A percentile compares a stretch with the other conserved stretches of the same genome.
phyloP scores from a whole-genome alignment of 2,797 vertebrate species.

The Sarcophilus harrisii region DNA sequence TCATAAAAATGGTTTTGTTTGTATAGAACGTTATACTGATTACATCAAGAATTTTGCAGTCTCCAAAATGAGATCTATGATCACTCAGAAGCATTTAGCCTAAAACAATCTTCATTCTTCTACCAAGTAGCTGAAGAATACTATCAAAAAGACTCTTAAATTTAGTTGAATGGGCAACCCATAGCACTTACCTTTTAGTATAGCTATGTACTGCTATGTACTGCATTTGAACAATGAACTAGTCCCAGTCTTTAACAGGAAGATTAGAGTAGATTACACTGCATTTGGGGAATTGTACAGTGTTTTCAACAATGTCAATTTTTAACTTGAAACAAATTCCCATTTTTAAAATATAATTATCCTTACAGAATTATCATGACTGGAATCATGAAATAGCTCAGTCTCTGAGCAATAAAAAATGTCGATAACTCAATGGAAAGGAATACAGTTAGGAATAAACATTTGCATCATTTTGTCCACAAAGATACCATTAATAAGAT shows the following conservation, averaged over 20 bases:
- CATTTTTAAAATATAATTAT: background rate
- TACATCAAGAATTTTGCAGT: background rate
- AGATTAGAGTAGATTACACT: background rate
- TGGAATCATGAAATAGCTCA: background rate
- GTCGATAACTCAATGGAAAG: background rate
- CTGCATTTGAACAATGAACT: background rate
- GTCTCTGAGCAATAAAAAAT: background rate
- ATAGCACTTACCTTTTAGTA: background rate
- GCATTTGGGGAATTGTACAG: background rate
- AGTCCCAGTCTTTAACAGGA: background rate
- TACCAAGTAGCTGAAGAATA: background rate
- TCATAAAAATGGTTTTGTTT: background rate
- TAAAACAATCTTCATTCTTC: background rate
- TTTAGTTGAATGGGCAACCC: background rate
- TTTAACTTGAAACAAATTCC: background rate
- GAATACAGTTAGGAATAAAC: background rate
- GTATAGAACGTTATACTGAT: background rate
- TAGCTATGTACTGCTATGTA: background rate
- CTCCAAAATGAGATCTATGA: background rate
- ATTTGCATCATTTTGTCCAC: background rate
- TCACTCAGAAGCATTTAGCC: background rate
- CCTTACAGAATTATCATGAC: background rate
- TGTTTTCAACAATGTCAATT: background rate
- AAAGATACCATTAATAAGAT: background rate
- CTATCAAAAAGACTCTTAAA: background rate